Evolutionary conservation across 2,113 vertebrate species (phyloP).

Genomic region (Callocephalon fimbriatum): DNA sequence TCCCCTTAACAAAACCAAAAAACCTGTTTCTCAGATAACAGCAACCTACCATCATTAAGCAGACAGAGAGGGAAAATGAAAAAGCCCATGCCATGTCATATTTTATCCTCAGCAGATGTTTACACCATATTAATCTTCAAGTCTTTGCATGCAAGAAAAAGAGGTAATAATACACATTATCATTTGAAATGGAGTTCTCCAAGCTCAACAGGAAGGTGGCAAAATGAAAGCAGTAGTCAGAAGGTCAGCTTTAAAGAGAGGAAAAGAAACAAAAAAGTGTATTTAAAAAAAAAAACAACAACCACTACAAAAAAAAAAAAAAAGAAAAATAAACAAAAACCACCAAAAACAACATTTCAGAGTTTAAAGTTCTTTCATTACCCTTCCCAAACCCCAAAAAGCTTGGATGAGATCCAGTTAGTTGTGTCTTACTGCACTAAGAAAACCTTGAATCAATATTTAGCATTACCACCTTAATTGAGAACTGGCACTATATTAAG

Average conservation of each 20-base stretch:
- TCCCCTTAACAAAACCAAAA: neutral
- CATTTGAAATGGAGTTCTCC: neutral
- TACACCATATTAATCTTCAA: neutral
- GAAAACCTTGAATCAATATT: slow-evolving; percentile 59
- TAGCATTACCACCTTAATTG: slow-evolving; percentile 46
- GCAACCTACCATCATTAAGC: neutral
- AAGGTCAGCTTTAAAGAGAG: neutral
- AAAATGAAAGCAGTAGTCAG: neutral
- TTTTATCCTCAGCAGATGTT: neutral
- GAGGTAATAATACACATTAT: neutral
- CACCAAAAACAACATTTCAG: neutral
- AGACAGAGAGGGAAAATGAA: neutral
- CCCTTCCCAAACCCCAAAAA: neutral
- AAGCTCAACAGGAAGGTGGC: neutral
- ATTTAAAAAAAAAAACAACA: neutral
- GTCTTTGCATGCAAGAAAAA: neutral
- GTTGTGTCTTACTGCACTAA: neutral
- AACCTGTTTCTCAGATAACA: neutral
- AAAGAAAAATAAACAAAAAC: no score
- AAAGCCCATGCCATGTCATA: rapidly evolving
- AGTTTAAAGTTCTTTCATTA: neutral
- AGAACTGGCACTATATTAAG: slow-evolving; percentile 31
- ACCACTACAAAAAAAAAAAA: neutral
- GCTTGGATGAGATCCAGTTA: neutral
- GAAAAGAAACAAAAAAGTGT: neutral